A percentile compares a stretch with the other conserved stretches of the same genome.
Conservation (phyloP, 2,797 vertebrate species). For the Pseudochirops corinnae region DNA sequence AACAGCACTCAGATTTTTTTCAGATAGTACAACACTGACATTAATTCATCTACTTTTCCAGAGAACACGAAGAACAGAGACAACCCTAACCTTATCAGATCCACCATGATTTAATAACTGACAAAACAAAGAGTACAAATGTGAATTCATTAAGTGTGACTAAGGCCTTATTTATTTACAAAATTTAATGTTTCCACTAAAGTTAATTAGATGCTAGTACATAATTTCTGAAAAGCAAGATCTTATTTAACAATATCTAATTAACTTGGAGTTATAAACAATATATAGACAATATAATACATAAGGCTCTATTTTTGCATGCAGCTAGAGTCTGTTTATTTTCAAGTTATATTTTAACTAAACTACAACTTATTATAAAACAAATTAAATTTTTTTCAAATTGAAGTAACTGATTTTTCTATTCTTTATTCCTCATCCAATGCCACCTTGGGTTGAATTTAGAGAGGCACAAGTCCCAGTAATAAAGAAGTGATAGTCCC, state of each 20-base stretch:
- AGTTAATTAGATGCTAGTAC: constrained; percentile 6
- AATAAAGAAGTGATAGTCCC: background rate
- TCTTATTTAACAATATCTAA: constrained; percentile 20
- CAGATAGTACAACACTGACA: constrained; percentile 79
- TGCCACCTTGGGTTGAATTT: background rate
- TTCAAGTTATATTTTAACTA: constrained; percentile 19
- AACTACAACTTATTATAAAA: background rate
- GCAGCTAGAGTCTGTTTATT: background rate
- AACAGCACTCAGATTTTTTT: constrained; percentile 65
- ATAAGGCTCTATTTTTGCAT: constrained; percentile 22
- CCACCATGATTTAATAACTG: constrained; percentile 53
- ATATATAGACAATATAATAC: background rate
- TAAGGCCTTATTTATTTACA: constrained; percentile 19
- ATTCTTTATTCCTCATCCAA: background rate
- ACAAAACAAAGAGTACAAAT: constrained; percentile 21
- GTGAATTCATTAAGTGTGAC: background rate
- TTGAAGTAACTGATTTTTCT: background rate
- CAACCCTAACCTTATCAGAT: constrained; percentile 52
- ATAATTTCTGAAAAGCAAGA: constrained; percentile 9
- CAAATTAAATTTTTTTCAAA: background rate
- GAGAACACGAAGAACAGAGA: constrained; percentile 72
- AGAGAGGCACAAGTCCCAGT: background rate
- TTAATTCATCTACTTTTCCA: constrained; percentile 78
- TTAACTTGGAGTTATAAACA: constrained; percentile 13
- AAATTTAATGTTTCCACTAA: background rate